These are phyloP conservation scores for Phalacrocorax carbo DNA, from an alignment of 2,113 vertebrate species.

Conservation along the genomic window DNA sequence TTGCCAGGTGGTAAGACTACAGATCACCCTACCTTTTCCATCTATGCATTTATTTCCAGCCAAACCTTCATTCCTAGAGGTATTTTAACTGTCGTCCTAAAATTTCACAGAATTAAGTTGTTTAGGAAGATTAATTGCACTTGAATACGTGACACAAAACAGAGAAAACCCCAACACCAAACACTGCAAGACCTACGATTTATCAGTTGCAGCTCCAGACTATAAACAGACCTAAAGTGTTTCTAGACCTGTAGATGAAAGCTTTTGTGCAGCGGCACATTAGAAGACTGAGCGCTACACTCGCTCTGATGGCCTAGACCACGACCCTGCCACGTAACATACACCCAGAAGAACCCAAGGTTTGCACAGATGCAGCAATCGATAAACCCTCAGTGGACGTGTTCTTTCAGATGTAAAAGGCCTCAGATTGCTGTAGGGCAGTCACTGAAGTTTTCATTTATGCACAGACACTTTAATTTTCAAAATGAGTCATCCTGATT, in stretches of 20 bases:
- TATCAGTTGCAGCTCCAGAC: background rate
- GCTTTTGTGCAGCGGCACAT: background rate
- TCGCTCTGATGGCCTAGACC: accelerated
- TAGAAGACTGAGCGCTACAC: background rate
- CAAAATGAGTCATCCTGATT: background rate
- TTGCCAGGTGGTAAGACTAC: background rate
- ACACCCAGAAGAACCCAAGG: background rate
- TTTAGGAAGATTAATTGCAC: background rate
- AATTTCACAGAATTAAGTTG: background rate
- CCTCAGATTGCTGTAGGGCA: background rate
- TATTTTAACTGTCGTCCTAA: background rate
- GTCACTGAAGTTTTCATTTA: background rate
- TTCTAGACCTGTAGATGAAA: background rate
- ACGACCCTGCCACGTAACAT: accelerated
- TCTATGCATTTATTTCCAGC: background rate
- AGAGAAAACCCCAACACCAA: background rate
- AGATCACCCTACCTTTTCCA: background rate
- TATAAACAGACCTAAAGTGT: background rate
- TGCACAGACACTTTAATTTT: background rate
- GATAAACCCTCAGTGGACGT: accelerated
- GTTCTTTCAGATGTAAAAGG: background rate
- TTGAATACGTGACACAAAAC: background rate
- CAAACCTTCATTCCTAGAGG: background rate
- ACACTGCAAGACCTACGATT: background rate
- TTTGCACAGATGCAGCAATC: accelerated